These are phyloP conservation scores for Dasypolia templi DNA, from an alignment of 2,888 invertebrate species.

Conservation along the genomic window DNA sequence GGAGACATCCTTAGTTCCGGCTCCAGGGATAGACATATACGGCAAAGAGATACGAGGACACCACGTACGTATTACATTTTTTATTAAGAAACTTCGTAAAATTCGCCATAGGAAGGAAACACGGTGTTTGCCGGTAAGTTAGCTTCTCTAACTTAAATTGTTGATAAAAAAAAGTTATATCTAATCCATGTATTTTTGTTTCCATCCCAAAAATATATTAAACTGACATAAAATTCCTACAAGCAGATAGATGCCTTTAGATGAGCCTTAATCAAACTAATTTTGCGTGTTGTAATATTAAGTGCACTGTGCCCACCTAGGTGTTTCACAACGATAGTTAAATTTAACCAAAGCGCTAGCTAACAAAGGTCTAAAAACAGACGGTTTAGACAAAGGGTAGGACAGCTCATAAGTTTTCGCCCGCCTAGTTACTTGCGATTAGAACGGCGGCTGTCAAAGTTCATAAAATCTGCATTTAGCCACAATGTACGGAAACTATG, in stretches of 20 bases:
- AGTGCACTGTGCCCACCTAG: background rate
- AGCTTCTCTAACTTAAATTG: background rate
- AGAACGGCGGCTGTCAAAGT: constrained; percentile 53
- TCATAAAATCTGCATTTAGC: background rate
- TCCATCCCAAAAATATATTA: no score
- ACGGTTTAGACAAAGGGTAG: constrained; percentile 42
- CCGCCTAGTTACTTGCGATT: constrained; percentile 52
- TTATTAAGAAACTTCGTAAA: background rate
- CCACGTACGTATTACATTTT: constrained; percentile 89
- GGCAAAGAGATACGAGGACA: constrained; percentile 98
- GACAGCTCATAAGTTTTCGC: constrained; percentile 20
- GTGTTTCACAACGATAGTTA: background rate
- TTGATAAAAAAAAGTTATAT: background rate
- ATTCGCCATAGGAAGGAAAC: no score
- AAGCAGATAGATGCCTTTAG: background rate
- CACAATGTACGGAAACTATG: background rate
- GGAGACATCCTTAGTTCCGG: constrained; percentile 99
- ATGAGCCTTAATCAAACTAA: background rate
- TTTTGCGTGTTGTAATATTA: background rate
- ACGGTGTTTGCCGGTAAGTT: no score
- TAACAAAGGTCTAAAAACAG: constrained; percentile 19
- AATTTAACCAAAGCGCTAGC: constrained; percentile 2
- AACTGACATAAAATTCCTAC: no score
- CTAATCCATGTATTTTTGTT: no score
- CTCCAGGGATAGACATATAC: constrained; percentile 97